phyloP scores from a whole-genome alignment of 2,888 invertebrate species.

The Synergus gifuensis region DNA sequence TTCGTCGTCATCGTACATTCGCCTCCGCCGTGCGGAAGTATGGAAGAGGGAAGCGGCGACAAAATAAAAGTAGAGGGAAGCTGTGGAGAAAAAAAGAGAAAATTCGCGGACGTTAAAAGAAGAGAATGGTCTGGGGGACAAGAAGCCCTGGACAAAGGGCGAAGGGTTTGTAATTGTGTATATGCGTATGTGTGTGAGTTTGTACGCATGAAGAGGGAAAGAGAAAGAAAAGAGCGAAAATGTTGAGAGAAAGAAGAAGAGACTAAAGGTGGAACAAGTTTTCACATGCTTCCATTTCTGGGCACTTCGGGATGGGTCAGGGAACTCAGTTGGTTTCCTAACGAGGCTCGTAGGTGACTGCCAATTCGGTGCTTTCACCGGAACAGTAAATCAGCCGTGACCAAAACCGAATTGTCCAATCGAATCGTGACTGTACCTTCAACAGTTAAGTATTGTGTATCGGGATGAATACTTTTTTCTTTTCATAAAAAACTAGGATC shows the following conservation, averaged over 20 bases:
- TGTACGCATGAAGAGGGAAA: too few relatives aligned
- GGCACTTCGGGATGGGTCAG: too few relatives aligned
- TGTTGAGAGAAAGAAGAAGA: too few relatives aligned
- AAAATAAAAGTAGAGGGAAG: too few relatives aligned
- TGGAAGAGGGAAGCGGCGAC: slow-evolving; percentile 15
- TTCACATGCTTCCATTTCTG: too few relatives aligned
- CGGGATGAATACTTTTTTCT: too few relatives aligned
- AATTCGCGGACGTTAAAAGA: slow-evolving; percentile 28
- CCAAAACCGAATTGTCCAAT: slow-evolving; percentile 44
- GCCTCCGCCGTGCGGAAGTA: slow-evolving; percentile 46
- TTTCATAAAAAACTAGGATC: too few relatives aligned
- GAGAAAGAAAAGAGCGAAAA: too few relatives aligned
- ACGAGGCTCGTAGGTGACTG: slow-evolving; percentile 55
- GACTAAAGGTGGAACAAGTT: too few relatives aligned
- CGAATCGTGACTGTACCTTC: slow-evolving; percentile 54
- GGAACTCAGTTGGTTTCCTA: slow-evolving; percentile 47
- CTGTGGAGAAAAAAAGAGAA: slow-evolving; percentile 45
- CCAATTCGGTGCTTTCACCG: slow-evolving; percentile 58
- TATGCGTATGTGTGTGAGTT: too few relatives aligned
- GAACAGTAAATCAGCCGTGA: slow-evolving; percentile 60
- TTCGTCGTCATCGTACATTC: slow-evolving; percentile 44
- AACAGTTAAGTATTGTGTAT: too few relatives aligned
- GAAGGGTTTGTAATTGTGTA: too few relatives aligned
- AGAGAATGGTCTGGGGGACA: slow-evolving; percentile 44
- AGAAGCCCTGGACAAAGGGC: slow-evolving; percentile 1